Percentiles rank a stretch among this genome's conserved stretches.
Evolutionary conservation across 2,113 vertebrate genomes (phyloP).

Genomic region (Nibea albiflora): DNA sequence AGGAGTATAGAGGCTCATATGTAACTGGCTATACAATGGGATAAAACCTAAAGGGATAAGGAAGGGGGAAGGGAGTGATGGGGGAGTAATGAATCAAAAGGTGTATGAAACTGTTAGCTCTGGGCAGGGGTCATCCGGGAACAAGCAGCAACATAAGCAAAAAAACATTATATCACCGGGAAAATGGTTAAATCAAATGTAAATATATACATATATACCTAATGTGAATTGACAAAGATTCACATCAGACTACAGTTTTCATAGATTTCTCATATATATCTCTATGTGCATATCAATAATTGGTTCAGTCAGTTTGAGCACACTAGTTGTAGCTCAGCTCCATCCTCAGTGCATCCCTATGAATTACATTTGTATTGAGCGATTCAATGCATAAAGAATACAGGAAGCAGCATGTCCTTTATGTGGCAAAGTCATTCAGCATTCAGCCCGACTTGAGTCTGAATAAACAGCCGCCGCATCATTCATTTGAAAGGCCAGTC

Average conservation of each 20-base stretch:
- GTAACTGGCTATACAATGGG: background rate
- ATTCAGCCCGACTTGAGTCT: too few species aligned
- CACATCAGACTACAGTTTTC: background rate
- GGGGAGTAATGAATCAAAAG: constrained; percentile 23
- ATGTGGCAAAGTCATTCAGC: too few species aligned
- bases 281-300: background rate
- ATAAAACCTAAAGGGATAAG: constrained; percentile 20
- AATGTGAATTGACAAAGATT: background rate
- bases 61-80: constrained; percentile 3
- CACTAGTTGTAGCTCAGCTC: background rate
- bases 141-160: constrained; percentile 6
- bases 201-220: too few species aligned
- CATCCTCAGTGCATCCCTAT: background rate
- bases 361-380: background rate
- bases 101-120: background rate
- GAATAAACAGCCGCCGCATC: too few species aligned
- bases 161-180: background rate
- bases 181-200: background rate
- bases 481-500: too few species aligned
- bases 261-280: background rate
- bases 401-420: too few species aligned
- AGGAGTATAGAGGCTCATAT: constrained; percentile 13
- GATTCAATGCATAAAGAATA: too few species aligned
- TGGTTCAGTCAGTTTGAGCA: background rate
- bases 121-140: constrained; percentile 11